These are phyloP conservation scores for Gymnorhina tibicen DNA, from an alignment of 2,113 vertebrate genomes.

Conservation along the genomic window DNA sequence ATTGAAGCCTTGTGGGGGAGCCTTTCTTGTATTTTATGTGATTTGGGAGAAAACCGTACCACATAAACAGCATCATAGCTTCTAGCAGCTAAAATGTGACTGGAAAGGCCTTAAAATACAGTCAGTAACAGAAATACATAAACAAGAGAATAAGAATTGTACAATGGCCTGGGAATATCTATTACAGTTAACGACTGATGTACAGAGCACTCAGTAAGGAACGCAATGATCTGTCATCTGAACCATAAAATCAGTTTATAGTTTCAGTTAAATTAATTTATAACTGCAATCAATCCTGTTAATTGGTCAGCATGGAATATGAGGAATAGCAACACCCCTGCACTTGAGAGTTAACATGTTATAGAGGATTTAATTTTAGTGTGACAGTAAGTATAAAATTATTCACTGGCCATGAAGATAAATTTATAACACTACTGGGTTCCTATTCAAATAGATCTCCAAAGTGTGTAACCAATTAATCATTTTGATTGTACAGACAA, in stretches of 20 bases:
- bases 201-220: not conserved
- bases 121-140: not conserved
- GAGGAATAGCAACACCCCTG: not conserved
- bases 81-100: not conserved
- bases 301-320: not conserved
- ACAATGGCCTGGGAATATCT: not conserved
- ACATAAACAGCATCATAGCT: not conserved
- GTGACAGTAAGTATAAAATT: not conserved
- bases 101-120: not conserved
- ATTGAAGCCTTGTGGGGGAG: not conserved
- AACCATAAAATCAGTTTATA: not conserved
- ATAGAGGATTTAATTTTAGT: not conserved
- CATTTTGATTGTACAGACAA: not conserved
- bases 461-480: not conserved
- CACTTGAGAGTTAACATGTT: not conserved
- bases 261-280: constrained; percentile 32
- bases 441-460: not conserved
- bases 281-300: not conserved
- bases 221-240: not conserved
- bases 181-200: not conserved
- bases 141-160: not conserved
- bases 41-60: not conserved
- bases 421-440: not conserved
- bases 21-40: not conserved
- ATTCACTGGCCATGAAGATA: not conserved